A percentile compares a stretch with the other conserved stretches of the same genome.
phyloP scores from a whole-genome alignment of 2,888 invertebrate species.

The Polymixis lichenea region DNA sequence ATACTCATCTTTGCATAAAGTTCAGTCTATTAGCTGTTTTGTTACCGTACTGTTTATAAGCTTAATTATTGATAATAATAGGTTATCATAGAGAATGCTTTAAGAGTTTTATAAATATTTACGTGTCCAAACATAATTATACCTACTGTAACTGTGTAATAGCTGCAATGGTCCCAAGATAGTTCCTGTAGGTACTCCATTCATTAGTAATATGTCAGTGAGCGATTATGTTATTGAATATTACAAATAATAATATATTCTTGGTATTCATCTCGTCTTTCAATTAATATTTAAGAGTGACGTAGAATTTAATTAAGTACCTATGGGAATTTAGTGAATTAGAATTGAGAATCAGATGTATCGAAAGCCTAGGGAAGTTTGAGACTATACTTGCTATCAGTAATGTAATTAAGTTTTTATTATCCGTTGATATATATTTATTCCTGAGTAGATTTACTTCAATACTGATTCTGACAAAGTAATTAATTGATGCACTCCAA shows the following conservation, averaged over 20 bases:
- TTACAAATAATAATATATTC: neutral
- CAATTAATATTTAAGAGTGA: neutral
- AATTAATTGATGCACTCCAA: conserved; percentile 3
- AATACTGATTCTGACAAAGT: neutral
- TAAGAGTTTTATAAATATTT: neutral
- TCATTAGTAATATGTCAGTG: conserved; percentile 9
- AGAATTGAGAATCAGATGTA: neutral
- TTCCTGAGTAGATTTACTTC: neutral
- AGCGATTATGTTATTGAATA: neutral
- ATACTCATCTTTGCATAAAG: conserved; percentile 32
- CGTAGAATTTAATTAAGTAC: neutral
- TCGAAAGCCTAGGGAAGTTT: neutral
- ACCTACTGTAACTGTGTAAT: neutral
- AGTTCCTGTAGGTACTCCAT: conserved; percentile 7
- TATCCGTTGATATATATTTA: neutral
- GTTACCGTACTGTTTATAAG: conserved; percentile 6
- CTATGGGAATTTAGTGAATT: neutral
- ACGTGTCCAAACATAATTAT: neutral
- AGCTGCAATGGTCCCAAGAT: neutral
- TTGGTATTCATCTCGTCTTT: neutral
- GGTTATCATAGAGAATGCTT: neutral
- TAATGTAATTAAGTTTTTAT: neutral
- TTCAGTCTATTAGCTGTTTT: conserved; percentile 48
- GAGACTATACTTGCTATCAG: neutral
- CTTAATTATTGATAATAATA: conserved; percentile 11